These are phyloP conservation scores for Drosophila stalkeri DNA, from an alignment of 2,888 invertebrate genomes.

Conservation along the genomic window DNA sequence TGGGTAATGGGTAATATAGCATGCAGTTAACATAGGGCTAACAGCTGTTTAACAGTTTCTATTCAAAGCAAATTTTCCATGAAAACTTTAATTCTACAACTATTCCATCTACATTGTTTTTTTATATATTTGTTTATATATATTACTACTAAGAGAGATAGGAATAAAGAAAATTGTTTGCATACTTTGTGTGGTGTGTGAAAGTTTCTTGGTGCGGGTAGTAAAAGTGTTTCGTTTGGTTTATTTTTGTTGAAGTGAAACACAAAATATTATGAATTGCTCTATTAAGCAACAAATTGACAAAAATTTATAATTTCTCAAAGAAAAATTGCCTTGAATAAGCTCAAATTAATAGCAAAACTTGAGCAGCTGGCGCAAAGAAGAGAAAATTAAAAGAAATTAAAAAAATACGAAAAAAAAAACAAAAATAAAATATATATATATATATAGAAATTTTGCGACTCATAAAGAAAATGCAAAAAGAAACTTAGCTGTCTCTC, in stretches of 20 bases:
- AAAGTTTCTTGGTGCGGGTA: conserved; percentile 45
- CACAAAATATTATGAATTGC: conserved; percentile 36
- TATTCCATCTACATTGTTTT: background rate
- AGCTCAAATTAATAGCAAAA: conserved; percentile 23
- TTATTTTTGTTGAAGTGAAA: conserved; percentile 60
- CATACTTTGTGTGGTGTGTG: conserved; percentile 49
- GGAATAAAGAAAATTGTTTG: conserved; percentile 28
- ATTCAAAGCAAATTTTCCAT: conserved; percentile 48
- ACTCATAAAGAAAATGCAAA: conserved; percentile 22
- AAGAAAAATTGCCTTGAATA: conserved; percentile 3
- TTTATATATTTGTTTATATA: conserved; percentile 12
- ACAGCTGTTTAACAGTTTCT: conserved; percentile 1
- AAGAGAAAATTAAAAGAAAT: conserved; percentile 8
- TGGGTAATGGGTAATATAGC: background rate
- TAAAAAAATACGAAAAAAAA: conserved; percentile 19
- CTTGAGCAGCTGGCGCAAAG: conserved; percentile 35
- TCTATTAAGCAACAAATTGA: conserved; percentile 38
- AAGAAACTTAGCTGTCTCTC: conserved; percentile 25
- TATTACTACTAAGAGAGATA: background rate
- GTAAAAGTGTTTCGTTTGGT: conserved; percentile 51
- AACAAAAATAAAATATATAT: background rate
- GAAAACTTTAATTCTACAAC: conserved; percentile 7
- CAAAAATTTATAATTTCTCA: conserved; percentile 3
- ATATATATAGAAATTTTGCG: conserved; percentile 29
- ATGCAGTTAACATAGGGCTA: conserved; percentile 1